These are phyloP conservation scores for Xerus inauris DNA, from an alignment of 2,113 vertebrate species.

Conservation along the genomic window DNA sequence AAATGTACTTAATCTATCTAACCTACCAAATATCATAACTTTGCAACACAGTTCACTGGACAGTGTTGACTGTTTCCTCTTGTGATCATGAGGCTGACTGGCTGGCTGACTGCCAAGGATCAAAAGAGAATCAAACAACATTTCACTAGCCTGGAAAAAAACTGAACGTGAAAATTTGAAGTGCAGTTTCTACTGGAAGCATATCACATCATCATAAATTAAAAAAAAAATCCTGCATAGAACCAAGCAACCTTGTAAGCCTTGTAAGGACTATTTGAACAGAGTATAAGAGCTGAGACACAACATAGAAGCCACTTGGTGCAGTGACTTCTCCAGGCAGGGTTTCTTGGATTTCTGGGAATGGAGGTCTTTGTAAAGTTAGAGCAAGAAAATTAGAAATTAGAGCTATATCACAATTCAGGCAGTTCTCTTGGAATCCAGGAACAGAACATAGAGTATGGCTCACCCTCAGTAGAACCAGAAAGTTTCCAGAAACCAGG, in stretches of 20 bases:
- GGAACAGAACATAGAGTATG: neutral
- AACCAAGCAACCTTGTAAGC: neutral
- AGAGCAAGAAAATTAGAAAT: neutral
- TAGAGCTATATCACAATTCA: neutral
- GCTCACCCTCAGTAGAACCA: neutral
- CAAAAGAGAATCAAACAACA: neutral
- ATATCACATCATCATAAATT: too few relatives aligned
- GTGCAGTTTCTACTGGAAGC: neutral
- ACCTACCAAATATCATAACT: too few relatives aligned
- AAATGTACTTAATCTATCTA: neutral
- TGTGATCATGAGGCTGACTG: fast-evolving
- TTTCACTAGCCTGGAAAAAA: neutral
- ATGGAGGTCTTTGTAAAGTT: too few relatives aligned
- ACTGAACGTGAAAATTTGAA: neutral
- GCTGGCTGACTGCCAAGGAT: too few relatives aligned
- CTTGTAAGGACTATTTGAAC: neutral
- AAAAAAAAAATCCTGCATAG: neutral
- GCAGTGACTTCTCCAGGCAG: neutral
- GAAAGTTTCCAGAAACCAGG: neutral
- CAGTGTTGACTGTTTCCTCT: fast-evolving
- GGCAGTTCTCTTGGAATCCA: neutral
- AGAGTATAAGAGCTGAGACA: neutral
- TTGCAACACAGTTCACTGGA: neutral
- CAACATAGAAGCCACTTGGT: neutral
- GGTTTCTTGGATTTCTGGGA: neutral